Evolutionary conservation across 2,888 invertebrate species (phyloP).

Genomic region (Drosophila pseudotalamancana): DNA sequence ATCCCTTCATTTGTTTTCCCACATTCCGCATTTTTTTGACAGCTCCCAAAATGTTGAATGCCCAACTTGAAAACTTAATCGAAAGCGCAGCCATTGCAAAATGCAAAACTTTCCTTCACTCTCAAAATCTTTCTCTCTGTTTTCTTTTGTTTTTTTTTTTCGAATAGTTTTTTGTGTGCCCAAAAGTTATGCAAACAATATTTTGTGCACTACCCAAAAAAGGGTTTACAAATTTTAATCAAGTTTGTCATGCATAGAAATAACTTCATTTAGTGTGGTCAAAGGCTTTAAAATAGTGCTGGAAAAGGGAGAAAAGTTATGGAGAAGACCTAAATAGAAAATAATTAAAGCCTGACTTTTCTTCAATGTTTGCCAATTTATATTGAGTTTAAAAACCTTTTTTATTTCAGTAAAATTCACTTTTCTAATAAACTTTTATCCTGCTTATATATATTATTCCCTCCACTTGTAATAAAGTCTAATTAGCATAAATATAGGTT

Average conservation of each 20-base stretch:
- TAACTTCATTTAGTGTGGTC: background rate
- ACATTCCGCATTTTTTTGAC: slow-evolving; percentile 10
- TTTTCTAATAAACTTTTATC: no score
- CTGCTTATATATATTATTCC: no score
- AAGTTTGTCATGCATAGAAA: slow-evolving; percentile 10
- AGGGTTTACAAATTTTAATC: slow-evolving; percentile 20
- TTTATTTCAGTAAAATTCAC: no score
- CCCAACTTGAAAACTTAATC: slow-evolving; percentile 46
- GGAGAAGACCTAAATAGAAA: background rate
- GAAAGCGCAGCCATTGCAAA: slow-evolving; percentile 37
- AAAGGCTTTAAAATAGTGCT: background rate
- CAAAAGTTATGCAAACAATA: slow-evolving; percentile 64
- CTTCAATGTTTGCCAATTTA: no score
- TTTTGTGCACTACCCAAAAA: slow-evolving; percentile 30
- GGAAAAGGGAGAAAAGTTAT: background rate
- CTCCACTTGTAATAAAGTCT: no score
- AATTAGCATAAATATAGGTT: no score
- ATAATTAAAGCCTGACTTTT: background rate
- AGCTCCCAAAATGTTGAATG: slow-evolving; percentile 63
- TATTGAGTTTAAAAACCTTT: no score
- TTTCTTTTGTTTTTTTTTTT: slow-evolving; percentile 12
- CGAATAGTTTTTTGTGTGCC: slow-evolving; percentile 19
- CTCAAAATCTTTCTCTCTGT: slow-evolving; percentile 3
- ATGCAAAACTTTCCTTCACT: slow-evolving; percentile 25
- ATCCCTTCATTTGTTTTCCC: slow-evolving; percentile 13